Conservation (phyloP, 37 sponge, comb jelly and placozoan genomes). For the Beroe forskalii region DNA sequence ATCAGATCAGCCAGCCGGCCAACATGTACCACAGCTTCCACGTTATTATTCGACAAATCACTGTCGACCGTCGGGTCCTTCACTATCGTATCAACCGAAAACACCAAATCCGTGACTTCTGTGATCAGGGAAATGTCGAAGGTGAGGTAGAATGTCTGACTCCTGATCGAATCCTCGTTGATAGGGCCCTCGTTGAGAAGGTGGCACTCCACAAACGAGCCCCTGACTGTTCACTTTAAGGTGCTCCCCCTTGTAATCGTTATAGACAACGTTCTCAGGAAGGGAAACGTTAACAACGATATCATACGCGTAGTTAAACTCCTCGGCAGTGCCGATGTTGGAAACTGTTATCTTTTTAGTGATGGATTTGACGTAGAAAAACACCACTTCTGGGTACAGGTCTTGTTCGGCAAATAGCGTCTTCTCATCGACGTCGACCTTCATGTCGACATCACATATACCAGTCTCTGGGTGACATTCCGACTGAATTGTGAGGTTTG, state of each 20-base stretch:
- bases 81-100: background rate
- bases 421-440: background rate
- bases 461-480: constrained; percentile 41
- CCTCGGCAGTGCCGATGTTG: background rate
- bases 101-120: background rate
- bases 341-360: constrained; percentile 4
- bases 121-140: background rate
- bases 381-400: background rate
- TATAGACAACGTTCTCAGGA: background rate
- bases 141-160: background rate
- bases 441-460: constrained; percentile 8
- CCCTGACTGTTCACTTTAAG: background rate
- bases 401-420: background rate
- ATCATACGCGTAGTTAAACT: constrained; percentile 35
- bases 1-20: background rate
- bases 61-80: background rate
- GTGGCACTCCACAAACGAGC: background rate
- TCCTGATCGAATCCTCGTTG: background rate
- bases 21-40: background rate
- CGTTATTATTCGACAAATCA: background rate
- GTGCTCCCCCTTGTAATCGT: background rate
- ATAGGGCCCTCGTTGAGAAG: constrained; percentile 31
- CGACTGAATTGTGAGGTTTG: constrained; percentile 1
- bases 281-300: background rate
- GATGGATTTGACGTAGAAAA: background rate